Base-by-base conservation (phyloP, 2,113 vertebrate species). In the Nothoprocta pentlandii region DNA sequence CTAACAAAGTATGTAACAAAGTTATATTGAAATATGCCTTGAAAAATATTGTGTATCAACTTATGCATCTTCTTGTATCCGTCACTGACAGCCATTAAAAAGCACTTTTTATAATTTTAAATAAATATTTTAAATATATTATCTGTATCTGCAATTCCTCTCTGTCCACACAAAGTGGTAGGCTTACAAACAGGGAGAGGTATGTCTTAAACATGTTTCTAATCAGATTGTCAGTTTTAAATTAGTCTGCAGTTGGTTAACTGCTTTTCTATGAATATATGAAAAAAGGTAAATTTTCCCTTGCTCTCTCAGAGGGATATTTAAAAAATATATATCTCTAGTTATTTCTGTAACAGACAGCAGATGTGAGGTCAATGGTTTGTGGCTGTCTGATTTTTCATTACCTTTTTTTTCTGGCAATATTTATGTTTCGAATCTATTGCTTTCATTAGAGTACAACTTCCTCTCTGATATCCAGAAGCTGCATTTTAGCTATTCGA, bases 121-220 rank as follows among this genome's bases (percentile, higher is more conserved):
- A 84, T 94, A 96, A 92, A 92, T 54, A 68, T 67, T 91, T 82
- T 49, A 47, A 88, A 64, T 66, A 44, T 3, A 5, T 46, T 4
- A 67, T 46, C 32, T 2, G 10, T 49, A 34, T 76, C 44, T 70
- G 51, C 16, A 85, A 0, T 90, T 80, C 5, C 78, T 93, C 14
- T 56, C 13, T 11, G 10, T 61, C 23, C 15, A 34, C 41, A 71
- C 10, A 22, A 58, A 91, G 86, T 36, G 4, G 4, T 71, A 23
- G 6, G 16, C 59, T 39, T 73, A 5, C 47, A 74, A 80, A 22
- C 10, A 63, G 20, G n/a, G 26, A 71, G 51, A 19, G 8, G 8
- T 41, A 2, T 28, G 17, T 67, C 51, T 59, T 73, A 74, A 82
- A 54, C 16, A 4, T 21, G 16, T 22, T 77, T 79, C 28, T 62